phyloP scores from a whole-genome alignment of 2,113 vertebrate species.

The Prunella fulvescens region DNA sequence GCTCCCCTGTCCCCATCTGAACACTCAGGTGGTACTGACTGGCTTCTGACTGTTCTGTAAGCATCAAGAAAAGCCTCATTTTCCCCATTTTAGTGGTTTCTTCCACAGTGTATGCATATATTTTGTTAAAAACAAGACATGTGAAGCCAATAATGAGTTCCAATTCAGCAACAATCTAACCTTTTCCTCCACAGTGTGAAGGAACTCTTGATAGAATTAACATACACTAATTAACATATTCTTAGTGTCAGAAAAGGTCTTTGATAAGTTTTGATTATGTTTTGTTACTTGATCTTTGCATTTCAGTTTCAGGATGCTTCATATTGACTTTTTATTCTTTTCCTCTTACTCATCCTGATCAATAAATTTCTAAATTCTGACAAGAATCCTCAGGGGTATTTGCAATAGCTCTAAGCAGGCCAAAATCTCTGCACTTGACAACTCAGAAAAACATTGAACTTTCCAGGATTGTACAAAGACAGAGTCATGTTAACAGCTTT shows the following conservation, averaged over 20 bases:
- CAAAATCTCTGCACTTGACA: conserved; percentile 29
- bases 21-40: neutral
- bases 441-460: conserved; percentile 18
- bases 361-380: conserved; percentile 42
- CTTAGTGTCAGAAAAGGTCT: neutral
- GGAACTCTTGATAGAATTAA: conserved; percentile 1
- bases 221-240: neutral
- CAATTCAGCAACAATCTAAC: neutral
- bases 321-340: conserved; percentile 23
- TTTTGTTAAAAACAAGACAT: neutral
- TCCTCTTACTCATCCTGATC: conserved; percentile 18
- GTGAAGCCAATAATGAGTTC: neutral
- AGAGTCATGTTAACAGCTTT: conserved; percentile 17
- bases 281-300: neutral
- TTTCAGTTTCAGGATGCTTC: neutral
- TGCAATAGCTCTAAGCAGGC: neutral
- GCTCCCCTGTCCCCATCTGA: neutral
- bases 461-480: neutral
- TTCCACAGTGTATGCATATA: neutral
- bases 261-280: neutral
- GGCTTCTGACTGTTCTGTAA: neutral
- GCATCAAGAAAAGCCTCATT: neutral
- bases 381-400: conserved; percentile 32
- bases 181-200: neutral
- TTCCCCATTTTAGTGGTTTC: neutral